phyloP scores from a whole-genome alignment of 2,797 vertebrate species.

The Centroberyx gerrardi region DNA sequence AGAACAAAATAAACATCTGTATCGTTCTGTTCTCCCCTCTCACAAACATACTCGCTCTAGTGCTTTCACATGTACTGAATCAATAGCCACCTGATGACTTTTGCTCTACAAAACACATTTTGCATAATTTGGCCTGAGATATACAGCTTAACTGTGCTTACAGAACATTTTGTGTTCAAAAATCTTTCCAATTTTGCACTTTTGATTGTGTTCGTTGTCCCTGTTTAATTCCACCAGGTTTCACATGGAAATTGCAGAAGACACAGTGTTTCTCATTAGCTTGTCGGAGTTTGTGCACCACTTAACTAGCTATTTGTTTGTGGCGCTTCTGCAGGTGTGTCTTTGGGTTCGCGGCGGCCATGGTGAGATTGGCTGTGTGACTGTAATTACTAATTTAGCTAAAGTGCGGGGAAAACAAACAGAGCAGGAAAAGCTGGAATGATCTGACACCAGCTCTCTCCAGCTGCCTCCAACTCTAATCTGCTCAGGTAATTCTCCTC shows the following conservation, averaged over 20 bases:
- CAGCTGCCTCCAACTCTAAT: slow-evolving; percentile 81
- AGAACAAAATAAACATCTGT: slow-evolving; percentile 7
- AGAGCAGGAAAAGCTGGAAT: slow-evolving; percentile 72
- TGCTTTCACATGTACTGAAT: slow-evolving; percentile 9
- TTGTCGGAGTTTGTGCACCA: slow-evolving; percentile 62
- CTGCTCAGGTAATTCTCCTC: slow-evolving; percentile 85
- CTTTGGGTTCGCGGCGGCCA: slow-evolving; percentile 74
- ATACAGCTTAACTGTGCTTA: background rate
- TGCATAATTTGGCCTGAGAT: background rate
- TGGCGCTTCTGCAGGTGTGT: slow-evolving; percentile 80
- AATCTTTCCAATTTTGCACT: slow-evolving; percentile 20
- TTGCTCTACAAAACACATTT: slow-evolving; percentile 11
- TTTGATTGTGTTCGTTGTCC: slow-evolving; percentile 43
- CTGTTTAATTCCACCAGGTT: slow-evolving; percentile 60
- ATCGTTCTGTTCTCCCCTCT: background rate
- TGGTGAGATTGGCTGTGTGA: slow-evolving; percentile 82
- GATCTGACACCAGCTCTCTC: slow-evolving; percentile 69
- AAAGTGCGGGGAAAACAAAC: slow-evolving; percentile 86
- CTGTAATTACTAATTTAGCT: slow-evolving; percentile 88
- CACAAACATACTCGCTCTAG: background rate
- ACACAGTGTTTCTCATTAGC: slow-evolving; percentile 70
- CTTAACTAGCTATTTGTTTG: slow-evolving; percentile 81
- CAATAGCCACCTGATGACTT: background rate
- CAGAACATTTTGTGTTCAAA: slow-evolving; percentile 30
- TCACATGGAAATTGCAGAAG: slow-evolving; percentile 57